These are phyloP conservation scores for Chamaedrilus cognettii DNA, from an alignment of 2,888 invertebrate genomes.

Conservation along the genomic window DNA sequence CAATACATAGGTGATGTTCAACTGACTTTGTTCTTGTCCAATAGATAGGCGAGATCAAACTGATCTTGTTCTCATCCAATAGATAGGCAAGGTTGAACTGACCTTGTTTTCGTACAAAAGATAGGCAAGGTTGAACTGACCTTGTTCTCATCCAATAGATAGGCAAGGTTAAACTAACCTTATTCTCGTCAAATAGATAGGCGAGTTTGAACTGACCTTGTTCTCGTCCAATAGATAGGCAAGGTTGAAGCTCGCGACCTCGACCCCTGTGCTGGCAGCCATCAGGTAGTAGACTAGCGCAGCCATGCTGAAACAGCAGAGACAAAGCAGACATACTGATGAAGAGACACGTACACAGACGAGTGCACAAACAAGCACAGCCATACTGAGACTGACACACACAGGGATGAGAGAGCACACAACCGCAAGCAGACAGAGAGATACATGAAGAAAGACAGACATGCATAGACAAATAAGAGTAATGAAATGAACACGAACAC, in stretches of 20 bases:
- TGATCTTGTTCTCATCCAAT: too few relatives aligned
- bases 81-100: constrained; percentile 8
- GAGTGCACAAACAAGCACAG: not conserved
- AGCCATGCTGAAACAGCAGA: constrained; percentile 24
- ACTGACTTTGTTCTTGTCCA: too few relatives aligned
- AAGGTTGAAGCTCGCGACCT: constrained; percentile 55
- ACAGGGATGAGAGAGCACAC: too few relatives aligned
- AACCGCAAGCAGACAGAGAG: too few relatives aligned
- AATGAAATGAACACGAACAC: not conserved
- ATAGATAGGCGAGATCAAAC: too few relatives aligned
- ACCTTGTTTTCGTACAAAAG: constrained; percentile 55
- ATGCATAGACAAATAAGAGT: not conserved
- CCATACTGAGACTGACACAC: not conserved
- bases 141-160: constrained; percentile 49
- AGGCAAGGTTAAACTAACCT: constrained; percentile 40
- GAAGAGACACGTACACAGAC: not conserved
- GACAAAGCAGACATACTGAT: not conserved
- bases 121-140: constrained; percentile 54
- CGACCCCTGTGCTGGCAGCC: constrained; percentile 53
- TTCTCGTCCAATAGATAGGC: constrained; percentile 56
- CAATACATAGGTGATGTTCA: too few relatives aligned
- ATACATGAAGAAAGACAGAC: too few relatives aligned
- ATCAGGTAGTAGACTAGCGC: constrained; percentile 52
- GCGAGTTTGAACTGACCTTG: constrained; percentile 41
- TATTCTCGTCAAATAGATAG: constrained; percentile 46